Evolutionary conservation across 2,888 invertebrate species (phyloP), one percentile per base, ranked within the genome.

Genomic region (Brachypterus glaber): DNA sequence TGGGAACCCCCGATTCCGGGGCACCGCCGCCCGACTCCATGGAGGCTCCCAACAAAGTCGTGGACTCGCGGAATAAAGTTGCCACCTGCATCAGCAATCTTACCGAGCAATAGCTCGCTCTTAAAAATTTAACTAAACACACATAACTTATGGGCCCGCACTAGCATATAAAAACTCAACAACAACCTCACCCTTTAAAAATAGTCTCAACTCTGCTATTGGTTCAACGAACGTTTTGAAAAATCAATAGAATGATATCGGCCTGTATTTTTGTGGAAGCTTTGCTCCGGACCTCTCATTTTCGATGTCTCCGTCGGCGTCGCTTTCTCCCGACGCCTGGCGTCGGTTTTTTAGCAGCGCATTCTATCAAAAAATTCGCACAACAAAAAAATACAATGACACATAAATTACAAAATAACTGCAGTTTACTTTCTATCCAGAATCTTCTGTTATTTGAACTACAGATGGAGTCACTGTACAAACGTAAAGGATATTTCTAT

Each of bases 11-110:
- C 47, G 54, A 54, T 45, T 57, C 58, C 44, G 44, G 45, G 74
- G 68, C 62, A 74, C 45, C 60, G 48, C 63, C 65, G 59, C 70
- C 70, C 64, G 72, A 67, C 59, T 72, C 72, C 70, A 73, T 76
- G 51, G 73, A 71, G 59, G 76, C 77, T 57, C 76, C 76, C 58
- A 77, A 67, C 62, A 77, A 69, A 60, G 75, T 76, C 61, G 76
- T 72, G 63, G 76, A 75, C 69, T 77, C 77, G 58, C 76, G 71
- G 60, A 77, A 77, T 61, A 77, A 65, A 64, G 76, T 77, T 58
- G 77, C 77, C 65, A 77, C 76, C 72, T 77, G 77, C 77, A 77
- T 77, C 60, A 57, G 63, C 55, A 50, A 54, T 52, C 50, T 54
- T 51, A 11, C 51, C 58, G 59, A 60, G 60, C 60, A 55, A 42